phyloP scores from a whole-genome alignment of 1,140 invertebrate species.

The Caenorhabditis briggsae region DNA sequence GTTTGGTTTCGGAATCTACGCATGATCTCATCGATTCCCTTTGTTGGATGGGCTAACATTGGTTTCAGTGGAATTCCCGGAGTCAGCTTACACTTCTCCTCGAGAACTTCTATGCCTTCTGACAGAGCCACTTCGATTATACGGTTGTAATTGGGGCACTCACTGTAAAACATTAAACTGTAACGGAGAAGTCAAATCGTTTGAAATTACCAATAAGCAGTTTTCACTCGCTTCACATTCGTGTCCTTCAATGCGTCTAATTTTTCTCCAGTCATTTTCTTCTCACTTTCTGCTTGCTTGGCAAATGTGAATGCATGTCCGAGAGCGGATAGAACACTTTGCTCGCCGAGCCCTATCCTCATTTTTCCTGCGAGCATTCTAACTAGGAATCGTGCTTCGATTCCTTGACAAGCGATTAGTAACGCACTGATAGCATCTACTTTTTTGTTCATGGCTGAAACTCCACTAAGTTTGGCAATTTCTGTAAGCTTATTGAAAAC shows the following conservation, averaged over 20 bases:
- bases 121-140: slow-evolving; percentile 87
- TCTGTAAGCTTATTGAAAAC: slow-evolving; percentile 91
- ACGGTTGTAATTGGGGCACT: slow-evolving; percentile 94
- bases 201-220: slow-evolving; percentile 87
- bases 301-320: slow-evolving; percentile 84
- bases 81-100: slow-evolving; percentile 84
- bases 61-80: slow-evolving; percentile 90
- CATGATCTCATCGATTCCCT: slow-evolving; percentile 89
- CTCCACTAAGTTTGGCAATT: slow-evolving; percentile 89
- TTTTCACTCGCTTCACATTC: slow-evolving; percentile 87
- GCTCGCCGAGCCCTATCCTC: slow-evolving; percentile 94
- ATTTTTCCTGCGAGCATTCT: slow-evolving; percentile 91
- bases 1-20: slow-evolving; percentile 88
- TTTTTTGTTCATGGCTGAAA: slow-evolving; percentile 87
- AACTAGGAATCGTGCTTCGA: slow-evolving; percentile 92
- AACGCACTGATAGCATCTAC: slow-evolving; percentile 91
- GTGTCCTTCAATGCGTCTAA: slow-evolving; percentile 88
- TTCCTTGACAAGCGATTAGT: slow-evolving; percentile 90
- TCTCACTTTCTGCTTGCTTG: slow-evolving; percentile 70
- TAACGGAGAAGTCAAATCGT: background rate
- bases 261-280: slow-evolving; percentile 81
- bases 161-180: slow-evolving; percentile 81
- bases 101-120: slow-evolving; percentile 86
- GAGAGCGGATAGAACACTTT: slow-evolving; percentile 90
- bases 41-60: slow-evolving; percentile 98